Evolutionary conservation across 2,113 vertebrate genomes (phyloP).

Genomic region (Platichthys stellatus): DNA sequence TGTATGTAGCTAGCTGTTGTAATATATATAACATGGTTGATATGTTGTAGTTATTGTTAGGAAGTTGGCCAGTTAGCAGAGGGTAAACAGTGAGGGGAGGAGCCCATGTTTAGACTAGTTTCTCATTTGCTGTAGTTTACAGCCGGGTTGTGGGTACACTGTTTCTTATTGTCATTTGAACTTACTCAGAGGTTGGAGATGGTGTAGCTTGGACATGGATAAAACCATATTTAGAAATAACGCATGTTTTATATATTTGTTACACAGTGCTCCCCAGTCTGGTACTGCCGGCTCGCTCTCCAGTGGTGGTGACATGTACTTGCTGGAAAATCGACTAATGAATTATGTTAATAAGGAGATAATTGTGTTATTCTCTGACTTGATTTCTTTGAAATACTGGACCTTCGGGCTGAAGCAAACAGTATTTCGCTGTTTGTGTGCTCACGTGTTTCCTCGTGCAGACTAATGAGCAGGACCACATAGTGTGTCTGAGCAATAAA

Average conservation of each 20-base stretch:
- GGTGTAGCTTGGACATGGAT: no score
- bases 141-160: no score
- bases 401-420: background rate
- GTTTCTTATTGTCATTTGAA: no score
- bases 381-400: background rate
- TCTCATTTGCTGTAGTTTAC: no score
- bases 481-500: constrained; percentile 11
- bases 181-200: no score
- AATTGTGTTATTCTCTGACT: no score
- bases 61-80: no score
- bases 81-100: no score
- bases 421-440: constrained; percentile 1
- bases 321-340: background rate
- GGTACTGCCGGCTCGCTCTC: background rate
- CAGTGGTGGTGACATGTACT: background rate
- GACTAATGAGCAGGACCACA: constrained; percentile 52
- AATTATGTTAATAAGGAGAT: background rate
- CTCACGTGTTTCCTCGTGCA: constrained; percentile 14
- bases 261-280: background rate
- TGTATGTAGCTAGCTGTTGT: no score
- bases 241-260: background rate
- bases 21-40: no score
- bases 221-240: background rate
- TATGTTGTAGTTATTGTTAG: no score
- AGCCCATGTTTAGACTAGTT: no score